Evolutionary conservation across 1,140 invertebrate genomes (phyloP).

Genomic region (Temnothorax curvispinosus): DNA sequence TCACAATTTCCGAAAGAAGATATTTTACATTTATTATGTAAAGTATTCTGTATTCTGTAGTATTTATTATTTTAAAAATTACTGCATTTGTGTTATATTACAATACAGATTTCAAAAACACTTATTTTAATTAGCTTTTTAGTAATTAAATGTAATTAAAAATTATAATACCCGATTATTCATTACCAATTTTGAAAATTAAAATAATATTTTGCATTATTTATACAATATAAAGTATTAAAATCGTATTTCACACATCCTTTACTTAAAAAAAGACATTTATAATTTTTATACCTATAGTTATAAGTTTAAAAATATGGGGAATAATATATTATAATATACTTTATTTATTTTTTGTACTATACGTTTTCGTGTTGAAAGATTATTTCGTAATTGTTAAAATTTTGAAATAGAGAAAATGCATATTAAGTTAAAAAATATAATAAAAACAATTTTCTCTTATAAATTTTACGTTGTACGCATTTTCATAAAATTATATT

Average conservation of each 20-base stretch:
- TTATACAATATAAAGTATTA: not conserved
- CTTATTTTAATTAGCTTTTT: not conserved
- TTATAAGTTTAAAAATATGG: not conserved
- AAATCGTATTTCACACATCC: not conserved
- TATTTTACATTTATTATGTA: not conserved
- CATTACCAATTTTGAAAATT: not conserved
- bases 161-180: not conserved
- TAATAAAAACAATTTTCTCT: not conserved
- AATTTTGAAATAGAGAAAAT: not conserved
- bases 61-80: not conserved
- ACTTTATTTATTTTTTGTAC: too few relatives aligned
- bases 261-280: not conserved
- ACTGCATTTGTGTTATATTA: not conserved
- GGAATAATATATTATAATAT: too few relatives aligned
- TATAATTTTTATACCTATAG: too few relatives aligned
- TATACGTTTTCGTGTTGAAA: too few relatives aligned
- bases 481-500: not conserved
- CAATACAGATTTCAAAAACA: not conserved
- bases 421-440: not conserved
- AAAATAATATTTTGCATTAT: not conserved
- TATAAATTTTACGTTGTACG: not conserved
- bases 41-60: not conserved
- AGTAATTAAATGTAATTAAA: slow-evolving; percentile 8
- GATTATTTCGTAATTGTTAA: not conserved
- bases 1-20: not conserved